These are phyloP conservation scores for Neelides sp. DNA, from an alignment of 1,140 invertebrate genomes.

Conservation along the genomic window DNA sequence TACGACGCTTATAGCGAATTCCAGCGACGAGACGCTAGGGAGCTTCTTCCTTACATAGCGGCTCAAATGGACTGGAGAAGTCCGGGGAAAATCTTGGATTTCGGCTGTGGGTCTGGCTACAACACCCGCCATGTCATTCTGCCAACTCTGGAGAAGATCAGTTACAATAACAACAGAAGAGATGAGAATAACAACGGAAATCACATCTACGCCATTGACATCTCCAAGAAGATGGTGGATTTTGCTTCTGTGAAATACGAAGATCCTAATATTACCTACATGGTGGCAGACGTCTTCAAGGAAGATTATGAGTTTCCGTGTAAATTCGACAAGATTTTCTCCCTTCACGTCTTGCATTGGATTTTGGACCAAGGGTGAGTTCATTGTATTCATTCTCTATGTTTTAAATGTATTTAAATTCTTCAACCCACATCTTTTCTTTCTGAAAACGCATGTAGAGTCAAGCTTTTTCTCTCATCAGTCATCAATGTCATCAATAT, in stretches of 20 bases:
- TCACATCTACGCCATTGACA: slow-evolving; percentile 21
- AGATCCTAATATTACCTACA: slow-evolving; percentile 24
- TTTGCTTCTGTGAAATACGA: slow-evolving; percentile 24
- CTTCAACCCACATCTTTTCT: no score
- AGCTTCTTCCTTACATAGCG: slow-evolving; percentile 27
- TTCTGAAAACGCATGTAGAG: no score
- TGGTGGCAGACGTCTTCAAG: slow-evolving; percentile 26
- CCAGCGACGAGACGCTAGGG: slow-evolving; percentile 24
- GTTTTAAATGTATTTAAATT: no score
- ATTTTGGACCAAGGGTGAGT: slow-evolving; percentile 27
- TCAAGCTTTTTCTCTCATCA: no score
- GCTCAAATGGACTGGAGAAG: slow-evolving; percentile 19
- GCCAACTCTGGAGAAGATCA: slow-evolving; percentile 8
- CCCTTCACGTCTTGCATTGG: slow-evolving; percentile 30
- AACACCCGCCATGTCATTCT: slow-evolving; percentile 25
- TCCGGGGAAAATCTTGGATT: slow-evolving; percentile 22
- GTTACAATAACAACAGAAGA: no score
- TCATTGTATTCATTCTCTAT: neutral
- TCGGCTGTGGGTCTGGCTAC: slow-evolving; percentile 30
- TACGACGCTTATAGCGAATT: slow-evolving; percentile 29
- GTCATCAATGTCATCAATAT: no score
- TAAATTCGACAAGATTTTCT: slow-evolving; percentile 30
- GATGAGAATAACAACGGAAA: neutral
- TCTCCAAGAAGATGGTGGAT: slow-evolving; percentile 29
- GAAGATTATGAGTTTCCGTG: slow-evolving; percentile 19